Evolutionary conservation across 2,113 vertebrate species (phyloP).

Genomic region (Oplegnathus fasciatus): DNA sequence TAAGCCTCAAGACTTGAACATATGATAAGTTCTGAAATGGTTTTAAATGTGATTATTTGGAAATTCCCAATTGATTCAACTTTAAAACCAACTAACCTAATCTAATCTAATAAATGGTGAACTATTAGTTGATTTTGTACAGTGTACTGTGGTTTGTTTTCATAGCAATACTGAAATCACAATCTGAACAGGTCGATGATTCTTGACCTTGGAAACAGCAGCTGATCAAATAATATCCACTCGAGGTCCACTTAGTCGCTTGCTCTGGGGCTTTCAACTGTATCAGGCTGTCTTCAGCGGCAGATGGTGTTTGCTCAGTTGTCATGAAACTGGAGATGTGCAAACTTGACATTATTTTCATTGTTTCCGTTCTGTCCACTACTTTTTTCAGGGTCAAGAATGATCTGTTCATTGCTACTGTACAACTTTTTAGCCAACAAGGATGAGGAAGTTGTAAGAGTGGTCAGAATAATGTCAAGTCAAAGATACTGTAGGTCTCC

Average conservation of each 20-base stretch:
- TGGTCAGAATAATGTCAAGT: neutral
- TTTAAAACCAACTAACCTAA: neutral
- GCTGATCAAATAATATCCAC: neutral
- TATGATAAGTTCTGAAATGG: neutral
- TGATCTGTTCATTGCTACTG: neutral
- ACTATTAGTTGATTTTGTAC: neutral
- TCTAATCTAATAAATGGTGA: neutral
- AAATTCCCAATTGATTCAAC: neutral
- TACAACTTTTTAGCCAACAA: neutral
- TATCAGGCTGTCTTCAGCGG: neutral
- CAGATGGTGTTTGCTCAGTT: neutral
- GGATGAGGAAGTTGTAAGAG: neutral
- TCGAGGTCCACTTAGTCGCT: neutral
- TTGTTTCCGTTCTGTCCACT: neutral
- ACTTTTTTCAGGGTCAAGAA: neutral
- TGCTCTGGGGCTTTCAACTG: neutral
- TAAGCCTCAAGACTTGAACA: neutral
- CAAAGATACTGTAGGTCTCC: neutral
- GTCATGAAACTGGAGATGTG: neutral
- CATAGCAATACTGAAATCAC: neutral
- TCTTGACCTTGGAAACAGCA: neutral
- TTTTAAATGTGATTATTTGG: neutral
- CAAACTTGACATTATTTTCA: neutral
- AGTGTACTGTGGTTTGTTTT: neutral
- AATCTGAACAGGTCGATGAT: neutral